Conservation (phyloP, 2,888 invertebrate species). For the Neoscelio sp. region DNA sequence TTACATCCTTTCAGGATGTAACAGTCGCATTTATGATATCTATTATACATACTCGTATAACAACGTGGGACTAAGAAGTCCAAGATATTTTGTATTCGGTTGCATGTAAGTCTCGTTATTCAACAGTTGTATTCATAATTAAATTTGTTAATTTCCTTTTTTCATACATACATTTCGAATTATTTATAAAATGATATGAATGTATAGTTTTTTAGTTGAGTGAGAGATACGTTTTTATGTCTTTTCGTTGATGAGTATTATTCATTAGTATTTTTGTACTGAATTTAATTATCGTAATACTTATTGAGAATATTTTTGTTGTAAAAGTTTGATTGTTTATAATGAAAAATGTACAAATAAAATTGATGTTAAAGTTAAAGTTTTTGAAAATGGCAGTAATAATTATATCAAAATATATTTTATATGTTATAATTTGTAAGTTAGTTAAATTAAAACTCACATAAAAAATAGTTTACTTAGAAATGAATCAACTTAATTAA, state of each 20-base stretch:
- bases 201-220: slow-evolving; percentile 2
- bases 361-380: no score
- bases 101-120: slow-evolving; percentile 21
- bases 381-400: no score
- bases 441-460: no score
- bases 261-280: slow-evolving; percentile 31
- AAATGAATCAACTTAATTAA: no score
- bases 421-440: no score
- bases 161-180: slow-evolving; percentile 42
- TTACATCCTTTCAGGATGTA: no score
- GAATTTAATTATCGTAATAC: no score
- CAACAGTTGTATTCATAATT: slow-evolving; percentile 16
- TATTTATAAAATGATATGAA: slow-evolving; percentile 18
- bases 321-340: no score
- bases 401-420: no score
- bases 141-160: neutral
- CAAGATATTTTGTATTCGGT: slow-evolving; percentile 32
- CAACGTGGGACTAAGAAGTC: slow-evolving; percentile 15
- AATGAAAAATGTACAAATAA: no score
- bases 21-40: slow-evolving; percentile 37
- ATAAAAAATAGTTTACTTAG: no score
- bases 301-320: no score
- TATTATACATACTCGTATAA: slow-evolving; percentile 34
- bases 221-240: neutral
- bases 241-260: slow-evolving; percentile 28